These are phyloP conservation scores for Tachina fera DNA, from an alignment of 2,888 invertebrate genomes.

Conservation along the genomic window DNA sequence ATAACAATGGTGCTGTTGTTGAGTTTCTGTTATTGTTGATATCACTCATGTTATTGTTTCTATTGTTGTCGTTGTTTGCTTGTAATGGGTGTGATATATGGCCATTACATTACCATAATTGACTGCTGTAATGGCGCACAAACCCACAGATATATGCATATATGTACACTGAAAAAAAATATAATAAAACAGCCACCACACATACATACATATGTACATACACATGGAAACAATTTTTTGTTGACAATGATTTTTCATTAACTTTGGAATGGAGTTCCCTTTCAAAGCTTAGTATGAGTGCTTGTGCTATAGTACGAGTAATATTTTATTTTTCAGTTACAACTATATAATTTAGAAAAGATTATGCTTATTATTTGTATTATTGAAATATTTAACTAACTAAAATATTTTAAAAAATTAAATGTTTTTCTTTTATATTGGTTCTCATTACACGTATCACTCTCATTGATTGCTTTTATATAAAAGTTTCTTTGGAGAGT, in stretches of 20 bases:
- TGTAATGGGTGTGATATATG: constrained; percentile 63
- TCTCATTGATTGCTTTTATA: no score
- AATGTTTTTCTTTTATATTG: no score
- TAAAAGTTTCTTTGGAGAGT: neutral
- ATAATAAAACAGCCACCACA: constrained; percentile 1
- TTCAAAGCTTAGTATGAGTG: neutral
- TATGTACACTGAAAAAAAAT: neutral
- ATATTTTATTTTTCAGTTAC: neutral
- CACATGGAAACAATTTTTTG: neutral
- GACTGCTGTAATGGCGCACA: constrained; percentile 37
- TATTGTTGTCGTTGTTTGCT: constrained; percentile 28
- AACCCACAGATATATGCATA: neutral
- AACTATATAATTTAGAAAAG: neutral
- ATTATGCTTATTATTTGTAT: neutral
- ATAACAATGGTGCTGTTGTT: constrained; percentile 25
- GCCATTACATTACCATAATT: constrained; percentile 62
- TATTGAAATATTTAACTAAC: neutral
- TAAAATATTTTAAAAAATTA: neutral
- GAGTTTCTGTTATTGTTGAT: constrained; percentile 20
- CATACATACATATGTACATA: no score
- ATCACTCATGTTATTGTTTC: constrained; percentile 4
- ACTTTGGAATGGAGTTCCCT: neutral
- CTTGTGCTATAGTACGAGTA: neutral
- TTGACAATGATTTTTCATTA: no score
- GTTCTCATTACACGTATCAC: no score